Base-by-base conservation (phyloP, 2,888 invertebrate genomes). In the Oegoconia quadripuncta region DNA sequence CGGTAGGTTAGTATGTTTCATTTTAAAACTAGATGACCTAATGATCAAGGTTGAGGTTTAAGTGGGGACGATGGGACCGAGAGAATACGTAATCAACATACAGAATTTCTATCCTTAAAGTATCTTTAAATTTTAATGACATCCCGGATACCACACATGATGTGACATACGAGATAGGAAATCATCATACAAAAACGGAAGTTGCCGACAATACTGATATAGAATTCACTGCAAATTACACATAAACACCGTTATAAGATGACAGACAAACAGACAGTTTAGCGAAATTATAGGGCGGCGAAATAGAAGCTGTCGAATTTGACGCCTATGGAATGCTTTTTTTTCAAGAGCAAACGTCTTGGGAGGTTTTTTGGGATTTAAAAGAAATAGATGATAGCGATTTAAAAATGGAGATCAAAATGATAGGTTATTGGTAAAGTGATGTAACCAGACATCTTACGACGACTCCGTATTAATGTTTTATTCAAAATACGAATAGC, bases 281-380 rank as follows among this genome's bases (percentile, higher is more conserved):
- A 80, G 69, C 67, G 25, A 76, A 72, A 83, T 83, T 72, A 82
- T 61, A 82, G 76, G 65, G 81, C 81, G 79, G 79, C 39, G 35
- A 1, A 9, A 25, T 27, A 40, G 57, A 46, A 63, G 53, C 73
- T 70, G 81, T 69, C 64, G 72, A 45, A 65, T 72, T 73, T 77
- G 71, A 77, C 79, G 70, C 70, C 56, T 55, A 37, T 44, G 26
- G n/a, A 34, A 11, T n/a, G n/a, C 31, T 3, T 34, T 37, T 42
- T 39, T 31, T 42, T 42, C 43, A 39, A 26, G 23, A 32, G 35
- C 36, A 37, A 22, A 9, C 60, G 34, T 38, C 64, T 51, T 70
- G 69, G 66, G 77, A 46, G 72, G 76, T 60, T 39, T 48, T 36
- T 46, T 31, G 30, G 45, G 43, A 46, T 49, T 37, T 15, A 15